Evolutionary conservation across 2,113 vertebrate species (phyloP), one percentile per base, ranked within the genome.

Genomic region (Xiphophorus couchianus): DNA sequence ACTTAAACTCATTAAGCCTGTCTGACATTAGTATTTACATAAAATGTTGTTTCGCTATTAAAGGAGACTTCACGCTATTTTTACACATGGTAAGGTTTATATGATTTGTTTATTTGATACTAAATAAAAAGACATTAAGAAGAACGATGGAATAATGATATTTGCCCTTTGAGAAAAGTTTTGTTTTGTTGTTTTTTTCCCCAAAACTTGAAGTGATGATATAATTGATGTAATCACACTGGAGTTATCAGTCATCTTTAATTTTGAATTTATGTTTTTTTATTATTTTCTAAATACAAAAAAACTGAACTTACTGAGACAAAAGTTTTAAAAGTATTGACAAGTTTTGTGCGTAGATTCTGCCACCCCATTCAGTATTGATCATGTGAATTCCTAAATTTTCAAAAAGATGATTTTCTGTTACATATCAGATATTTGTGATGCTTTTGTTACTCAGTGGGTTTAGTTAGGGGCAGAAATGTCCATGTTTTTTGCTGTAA

Each of bases 261-360:
- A 14, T 37, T 37, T 37, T 5, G 0, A 15, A 28, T 30, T 31
- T 7, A 72, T 66, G 37, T 44, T 14, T 29, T 27, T 44, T 14
- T 75, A 33, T 31, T 37, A 33, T 67, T 25, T 70, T 61, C 12
- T 39, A 22, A 9, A 4, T 35, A 11, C 17, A 54, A 81, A 71
- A 51, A n/a, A 66, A 27, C 72, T 72, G 25, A 54, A 62, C 5
- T 82, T 2, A 64, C 66, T 68, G 14, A 62, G 65, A 64, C 51
- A 22, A 60, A 83, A 11, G 35, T 84, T 89, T 85, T 54, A 78
- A 74, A 81, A 74, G 78, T 89, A 62, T 83, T 72, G 66, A 74
- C 37, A 19, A 5, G 11, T 25, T 30, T 44, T 4, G 0, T 19
- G 1, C 13, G 11, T 48, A 51, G 22, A 2, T 12, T 31, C 4